Evolutionary conservation across 2,113 vertebrate species (phyloP).

Genomic region (Cyanoramphus novaezelandiae): DNA sequence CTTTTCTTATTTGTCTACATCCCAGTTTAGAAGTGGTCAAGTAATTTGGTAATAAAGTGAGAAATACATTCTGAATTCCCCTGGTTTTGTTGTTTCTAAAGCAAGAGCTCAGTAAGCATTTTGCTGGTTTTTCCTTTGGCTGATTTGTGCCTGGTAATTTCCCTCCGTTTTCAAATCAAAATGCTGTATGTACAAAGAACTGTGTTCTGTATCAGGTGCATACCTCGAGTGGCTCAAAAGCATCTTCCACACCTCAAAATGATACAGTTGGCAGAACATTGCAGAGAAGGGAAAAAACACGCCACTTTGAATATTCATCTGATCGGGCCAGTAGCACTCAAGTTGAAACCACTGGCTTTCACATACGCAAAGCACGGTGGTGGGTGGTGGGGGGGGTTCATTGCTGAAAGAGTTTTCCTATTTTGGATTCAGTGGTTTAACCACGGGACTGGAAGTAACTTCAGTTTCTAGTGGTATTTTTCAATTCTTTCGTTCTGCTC

Average conservation of each 20-base stretch:
- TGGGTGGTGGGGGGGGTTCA: not conserved
- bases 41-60: not conserved
- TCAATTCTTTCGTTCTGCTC: not conserved
- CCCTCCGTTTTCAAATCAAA: constrained; percentile 6
- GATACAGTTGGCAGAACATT: not conserved
- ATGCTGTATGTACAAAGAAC: not conserved
- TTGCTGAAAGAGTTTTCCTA: constrained; percentile 2
- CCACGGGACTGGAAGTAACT: not conserved
- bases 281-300: not conserved
- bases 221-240: constrained; percentile 12
- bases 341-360: not conserved
- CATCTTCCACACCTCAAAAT: not conserved
- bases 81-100: not conserved
- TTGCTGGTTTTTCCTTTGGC: not conserved
- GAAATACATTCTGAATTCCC: not conserved
- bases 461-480: constrained; percentile 13
- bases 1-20: not conserved
- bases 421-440: not conserved
- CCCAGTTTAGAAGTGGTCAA: not conserved
- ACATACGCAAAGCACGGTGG: not conserved
- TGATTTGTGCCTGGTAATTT: not conserved
- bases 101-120: constrained; percentile 2
- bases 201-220: not conserved
- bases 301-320: not conserved
- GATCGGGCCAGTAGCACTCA: not conserved